A percentile compares a stretch with the other conserved stretches of the same genome.
Conservation (phyloP, 2,797 vertebrate species). For the Microcaecilia unicolor region DNA sequence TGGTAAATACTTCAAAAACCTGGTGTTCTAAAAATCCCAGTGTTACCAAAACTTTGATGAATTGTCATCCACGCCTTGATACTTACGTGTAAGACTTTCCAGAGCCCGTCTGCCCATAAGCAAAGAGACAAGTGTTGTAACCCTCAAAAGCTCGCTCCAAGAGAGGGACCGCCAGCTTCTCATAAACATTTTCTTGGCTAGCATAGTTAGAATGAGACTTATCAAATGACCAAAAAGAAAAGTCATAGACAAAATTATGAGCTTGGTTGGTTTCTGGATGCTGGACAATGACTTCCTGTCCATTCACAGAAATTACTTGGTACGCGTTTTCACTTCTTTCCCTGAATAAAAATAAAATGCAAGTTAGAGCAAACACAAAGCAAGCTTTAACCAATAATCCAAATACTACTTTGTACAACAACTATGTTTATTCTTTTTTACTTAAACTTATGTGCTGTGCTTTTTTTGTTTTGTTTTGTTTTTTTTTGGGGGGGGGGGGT, state of each 20-base stretch:
- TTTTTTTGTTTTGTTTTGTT: no score
- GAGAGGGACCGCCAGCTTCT: conserved; percentile 71
- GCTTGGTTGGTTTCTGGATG: conserved; percentile 72
- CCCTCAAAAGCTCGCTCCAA: conserved; percentile 83
- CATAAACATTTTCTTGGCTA: conserved; percentile 70
- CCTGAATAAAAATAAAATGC: conserved; percentile 47
- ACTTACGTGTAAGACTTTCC: conserved; percentile 96
- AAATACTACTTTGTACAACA: no score
- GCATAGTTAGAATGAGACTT: conserved; percentile 57
- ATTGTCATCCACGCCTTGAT: neutral
- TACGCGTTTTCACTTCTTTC: conserved; percentile 63
- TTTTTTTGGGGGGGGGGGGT: no score
- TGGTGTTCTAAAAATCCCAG: neutral
- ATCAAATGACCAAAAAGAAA: conserved; percentile 84
- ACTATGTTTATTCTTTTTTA: no score
- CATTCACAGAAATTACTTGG: conserved; percentile 71
- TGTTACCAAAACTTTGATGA: neutral
- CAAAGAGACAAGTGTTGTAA: conserved; percentile 89
- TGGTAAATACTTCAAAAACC: no score
- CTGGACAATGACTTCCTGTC: conserved; percentile 65
- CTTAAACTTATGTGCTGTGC: no score
- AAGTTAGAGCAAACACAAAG: no score
- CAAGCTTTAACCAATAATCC: no score
- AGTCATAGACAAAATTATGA: conserved; percentile 74
- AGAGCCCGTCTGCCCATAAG: conserved; percentile 93